Evolutionary conservation across 2,888 invertebrate species (phyloP).

Genomic region (Lacanobia oleracea): DNA sequence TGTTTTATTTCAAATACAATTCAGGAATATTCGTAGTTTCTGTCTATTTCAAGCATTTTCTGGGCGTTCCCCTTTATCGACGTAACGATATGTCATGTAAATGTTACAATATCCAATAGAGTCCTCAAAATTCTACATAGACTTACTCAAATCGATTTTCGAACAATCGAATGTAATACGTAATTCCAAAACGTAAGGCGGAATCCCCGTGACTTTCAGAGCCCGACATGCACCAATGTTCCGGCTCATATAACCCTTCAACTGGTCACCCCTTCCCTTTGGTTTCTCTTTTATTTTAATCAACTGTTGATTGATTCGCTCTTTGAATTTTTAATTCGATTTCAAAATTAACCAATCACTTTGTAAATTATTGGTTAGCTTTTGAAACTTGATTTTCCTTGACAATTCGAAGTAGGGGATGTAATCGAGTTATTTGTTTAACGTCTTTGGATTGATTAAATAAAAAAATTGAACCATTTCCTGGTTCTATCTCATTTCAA

Average conservation of each 20-base stretch:
- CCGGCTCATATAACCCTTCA: slow-evolving; percentile 65
- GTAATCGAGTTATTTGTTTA: slow-evolving; percentile 7
- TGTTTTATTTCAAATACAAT: too few relatives aligned
- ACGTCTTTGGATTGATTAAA: too few relatives aligned
- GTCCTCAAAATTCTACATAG: too few relatives aligned
- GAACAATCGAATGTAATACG: too few relatives aligned
- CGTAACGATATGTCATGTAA: too few relatives aligned
- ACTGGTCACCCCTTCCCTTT: slow-evolving; percentile 68
- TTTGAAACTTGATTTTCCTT: slow-evolving; percentile 20
- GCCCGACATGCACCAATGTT: slow-evolving; percentile 65
- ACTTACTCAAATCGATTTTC: too few relatives aligned
- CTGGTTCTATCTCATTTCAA: background rate
- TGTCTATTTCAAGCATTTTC: too few relatives aligned
- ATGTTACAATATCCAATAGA: too few relatives aligned
- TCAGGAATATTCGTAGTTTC: too few relatives aligned
- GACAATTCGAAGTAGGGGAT: background rate
- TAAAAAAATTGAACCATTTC: too few relatives aligned
- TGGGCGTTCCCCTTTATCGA: too few relatives aligned
- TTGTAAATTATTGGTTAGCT: slow-evolving; percentile 5
- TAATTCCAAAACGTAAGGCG: too few relatives aligned
- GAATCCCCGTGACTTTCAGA: slow-evolving; percentile 48
- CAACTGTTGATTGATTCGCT: slow-evolving; percentile 68
- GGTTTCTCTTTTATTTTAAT: slow-evolving; percentile 74
- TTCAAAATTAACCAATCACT: slow-evolving; percentile 31
- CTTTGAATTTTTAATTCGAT: slow-evolving; percentile 57